Base-by-base conservation (phyloP, 2,888 invertebrate species). In the Scelioninae gen. 1 region DNA sequence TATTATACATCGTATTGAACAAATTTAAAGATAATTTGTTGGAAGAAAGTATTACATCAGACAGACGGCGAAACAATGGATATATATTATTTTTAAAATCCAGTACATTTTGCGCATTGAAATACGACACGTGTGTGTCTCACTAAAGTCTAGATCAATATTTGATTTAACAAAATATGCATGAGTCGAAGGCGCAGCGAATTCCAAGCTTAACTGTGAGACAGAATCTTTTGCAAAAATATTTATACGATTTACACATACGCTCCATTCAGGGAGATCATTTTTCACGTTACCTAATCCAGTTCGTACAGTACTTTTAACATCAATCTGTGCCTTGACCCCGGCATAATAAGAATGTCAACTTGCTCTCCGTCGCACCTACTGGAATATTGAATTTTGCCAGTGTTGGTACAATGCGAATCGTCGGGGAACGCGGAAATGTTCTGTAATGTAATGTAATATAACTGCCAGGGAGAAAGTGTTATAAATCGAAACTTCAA, bases 401-500 rank as follows among this genome's bases (percentile, higher is more conserved):
- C 34, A 23, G 32, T 45, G 75, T 51, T 32, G 69, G 68, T 58
- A 34, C 43, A 40, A 49, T 40, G 23, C 62, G 43, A 75, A 62
- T 71, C 66, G 62, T 76, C 75, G 47, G 51, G 11, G 45, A 71
- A 81, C 69, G 76, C 69, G 81, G 71, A 81, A 76, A 82, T 53
- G 65, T 76, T 72, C 65, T 53, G 56, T 38, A 65, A 45, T 75
- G 47, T 56, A 65, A 75, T 76, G 63, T 58, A 71, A 80, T 72
- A 66, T 66, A 72, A 74, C 60, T 49, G 40, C 32, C 43, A 16
- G 43, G 31, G 82, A 77, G 82, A 82, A 82, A 82, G 82, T 82
- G 62, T 77, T 82, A 77, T 82, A 82, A 82, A 82, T 77, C 43
- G 71, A 63, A 60, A 82, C 69, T 51, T 16, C 32, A 47, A 23